Conservation (phyloP, 2,888 invertebrate genomes). For the Eupithecia vulgata region DNA sequence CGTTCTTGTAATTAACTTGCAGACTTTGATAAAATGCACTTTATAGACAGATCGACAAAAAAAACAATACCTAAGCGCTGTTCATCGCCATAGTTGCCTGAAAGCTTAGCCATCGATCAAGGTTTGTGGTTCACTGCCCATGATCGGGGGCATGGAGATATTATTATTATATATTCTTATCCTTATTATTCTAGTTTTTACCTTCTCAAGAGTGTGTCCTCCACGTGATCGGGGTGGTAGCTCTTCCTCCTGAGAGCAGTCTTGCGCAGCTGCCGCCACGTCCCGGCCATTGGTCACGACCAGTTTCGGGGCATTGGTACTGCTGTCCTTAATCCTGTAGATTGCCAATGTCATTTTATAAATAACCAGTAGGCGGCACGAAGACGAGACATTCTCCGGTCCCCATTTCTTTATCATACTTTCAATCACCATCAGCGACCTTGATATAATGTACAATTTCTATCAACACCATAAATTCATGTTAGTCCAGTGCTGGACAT, state of each 20-base stretch:
- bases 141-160: background rate
- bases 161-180: too few relatives aligned
- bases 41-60: too few relatives aligned
- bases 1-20: too few relatives aligned
- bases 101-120: too few relatives aligned
- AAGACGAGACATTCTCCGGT: background rate
- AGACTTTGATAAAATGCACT: too few relatives aligned
- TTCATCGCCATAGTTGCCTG: too few relatives aligned
- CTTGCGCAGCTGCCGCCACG: slow-evolving; percentile 56
- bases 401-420: background rate
- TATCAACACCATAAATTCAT: too few relatives aligned
- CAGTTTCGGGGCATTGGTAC: slow-evolving; percentile 53
- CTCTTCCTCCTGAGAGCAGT: slow-evolving; percentile 57
- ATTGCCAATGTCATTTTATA: background rate
- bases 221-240: slow-evolving; percentile 55
- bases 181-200: too few relatives aligned
- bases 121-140: background rate
- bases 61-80: too few relatives aligned
- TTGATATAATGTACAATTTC: too few relatives aligned
- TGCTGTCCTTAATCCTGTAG: slow-evolving; percentile 24
- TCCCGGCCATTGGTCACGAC: slow-evolving; percentile 68
- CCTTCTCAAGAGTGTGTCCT: slow-evolving; percentile 63
- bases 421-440: background rate
- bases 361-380: background rate
- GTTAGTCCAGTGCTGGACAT: too few relatives aligned